Evolutionary conservation across 2,797 vertebrate species (phyloP), one percentile per base, ranked within the genome.

Genomic region (Sebastes iracundus): DNA sequence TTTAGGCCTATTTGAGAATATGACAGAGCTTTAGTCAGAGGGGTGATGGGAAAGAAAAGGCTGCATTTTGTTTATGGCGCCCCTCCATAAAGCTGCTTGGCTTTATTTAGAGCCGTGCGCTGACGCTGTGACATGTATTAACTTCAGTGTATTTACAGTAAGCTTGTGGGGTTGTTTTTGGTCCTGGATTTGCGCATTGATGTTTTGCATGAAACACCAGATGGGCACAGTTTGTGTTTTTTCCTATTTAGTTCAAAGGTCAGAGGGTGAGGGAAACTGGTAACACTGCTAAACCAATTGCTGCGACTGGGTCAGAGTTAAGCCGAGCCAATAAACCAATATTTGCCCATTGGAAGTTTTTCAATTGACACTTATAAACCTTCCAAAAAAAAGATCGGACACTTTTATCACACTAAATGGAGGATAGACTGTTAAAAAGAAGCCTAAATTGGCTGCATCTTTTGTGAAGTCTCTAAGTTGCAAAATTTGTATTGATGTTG

Each of bases 1-100:
- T 95, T 95, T 94, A 93, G 91, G 74, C 64, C 87, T 90, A 77
- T 92, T 89, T 80, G 68, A 87, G 79, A 89, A 91, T 84, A 88
- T 86, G 86, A 85, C 64, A 13, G 77, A 38, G 87, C 77, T 89
- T 90, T 88, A 68, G 65, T 79, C 42, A 28, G 35, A 75, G 76
- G 72, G 56, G 20, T 79, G 69, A 81, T 68, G 71, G 61, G 55
- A 75, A 76, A 88, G 79, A 85, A 85, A 85, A 55, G 35, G 35
- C 32, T 70, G 78, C 58, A 42, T 82, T 81, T 78, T 79, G 71
- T 70, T 83, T 79, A 80, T 73, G 65, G 68, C 42, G 70, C 5
- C 5, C 42, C 61, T 77, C 25, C 62, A n/a, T 56, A 67, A 82
- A 90, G 67, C 77, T 79, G 67, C 46, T 71, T 13, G 53, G 23